Percentiles rank a stretch among this genome's conserved stretches.
phyloP scores from a whole-genome alignment of 2,888 invertebrate species.

The Hydroisotoma schaefferi region DNA sequence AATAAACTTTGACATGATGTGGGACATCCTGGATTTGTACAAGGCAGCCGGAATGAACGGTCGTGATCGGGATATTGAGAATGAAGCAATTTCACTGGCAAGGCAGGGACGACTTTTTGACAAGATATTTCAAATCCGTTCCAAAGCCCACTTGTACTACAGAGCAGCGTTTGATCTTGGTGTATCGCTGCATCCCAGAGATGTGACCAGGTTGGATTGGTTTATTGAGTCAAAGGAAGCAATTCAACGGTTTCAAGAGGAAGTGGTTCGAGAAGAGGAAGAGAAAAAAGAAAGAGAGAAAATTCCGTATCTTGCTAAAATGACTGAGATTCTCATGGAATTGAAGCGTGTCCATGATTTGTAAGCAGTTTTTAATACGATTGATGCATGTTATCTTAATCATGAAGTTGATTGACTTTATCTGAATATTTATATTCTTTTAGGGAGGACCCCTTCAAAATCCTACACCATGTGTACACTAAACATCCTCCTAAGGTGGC shows the following conservation, averaged over 20 bases:
- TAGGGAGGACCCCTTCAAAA: slow-evolving; percentile 6
- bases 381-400: too few relatives aligned
- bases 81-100: slow-evolving; percentile 18
- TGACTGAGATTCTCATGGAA: not conserved
- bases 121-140: slow-evolving; percentile 18
- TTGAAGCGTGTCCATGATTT: not conserved
- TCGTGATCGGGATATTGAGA: slow-evolving; percentile 19
- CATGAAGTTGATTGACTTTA: too few relatives aligned
- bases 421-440: not conserved
- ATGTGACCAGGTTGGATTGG: slow-evolving; percentile 17
- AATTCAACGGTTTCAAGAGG: slow-evolving; percentile 12
- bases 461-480: slow-evolving; percentile 7
- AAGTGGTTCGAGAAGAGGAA: slow-evolving; percentile 12
- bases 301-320: slow-evolving; percentile 8
- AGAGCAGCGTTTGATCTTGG: slow-evolving; percentile 19
- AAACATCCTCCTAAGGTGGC: slow-evolving; percentile 14
- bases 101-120: slow-evolving; percentile 14
- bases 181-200: slow-evolving; percentile 6
- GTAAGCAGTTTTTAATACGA: not conserved
- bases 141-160: slow-evolving; percentile 14
- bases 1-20: slow-evolving; percentile 20
- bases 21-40: slow-evolving; percentile 23
- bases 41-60: slow-evolving; percentile 4
- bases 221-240: slow-evolving; percentile 9
- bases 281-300: not conserved